Base-by-base conservation (phyloP, 2,113 vertebrate genomes). In the Calidris pugnax region DNA sequence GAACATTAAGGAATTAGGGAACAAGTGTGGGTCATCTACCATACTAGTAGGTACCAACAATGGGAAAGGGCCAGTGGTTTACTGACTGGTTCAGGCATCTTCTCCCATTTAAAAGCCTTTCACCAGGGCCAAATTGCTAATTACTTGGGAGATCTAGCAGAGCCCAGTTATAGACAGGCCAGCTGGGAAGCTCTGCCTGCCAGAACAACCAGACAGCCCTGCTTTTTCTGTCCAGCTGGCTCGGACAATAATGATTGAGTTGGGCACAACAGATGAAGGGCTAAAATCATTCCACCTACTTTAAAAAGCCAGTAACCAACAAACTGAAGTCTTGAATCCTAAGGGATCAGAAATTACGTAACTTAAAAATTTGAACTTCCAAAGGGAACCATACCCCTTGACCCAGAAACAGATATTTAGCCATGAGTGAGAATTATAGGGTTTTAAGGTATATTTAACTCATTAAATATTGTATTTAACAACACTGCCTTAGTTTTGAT, bases 311-410 rank as follows among this genome's bases (percentile, higher is more conserved):
- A 71, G 19, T 56, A 74, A 48, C 21, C 3, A 43, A 43, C 37
- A 77, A n/a, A 84, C 0, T 26, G 19, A 88, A 67, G 14, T 17
- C 19, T 48, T 0, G 0, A 64, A 8, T 2, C 3, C 22, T 30
- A 39, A 21, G 6, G 9, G 22, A 9, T 79, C 45, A 83, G 55
- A 69, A 80, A 84, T 32, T n/a, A 50, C 2, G 7, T 37, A 64
- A 43, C 2, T 16, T 62, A 57, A 80, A 60, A 48, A 48, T 55
- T 20, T 84, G 20, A 63, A 50, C 33, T 53, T 74, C 23, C 4
- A 3, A 22, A 59, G 11, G 12, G 7, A 59, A 82, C 50, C 8
- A 30, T 30, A 17, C 2, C 2, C 33, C 7, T 39, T 74, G 13
- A 86, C 5, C 9, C 32, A 71, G 15, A 74, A 88, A 35, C 4